Evolutionary conservation across 2,113 vertebrate genomes (phyloP), one percentile per base, ranked within the genome.

Genomic region (Oreochromis tanganicae): DNA sequence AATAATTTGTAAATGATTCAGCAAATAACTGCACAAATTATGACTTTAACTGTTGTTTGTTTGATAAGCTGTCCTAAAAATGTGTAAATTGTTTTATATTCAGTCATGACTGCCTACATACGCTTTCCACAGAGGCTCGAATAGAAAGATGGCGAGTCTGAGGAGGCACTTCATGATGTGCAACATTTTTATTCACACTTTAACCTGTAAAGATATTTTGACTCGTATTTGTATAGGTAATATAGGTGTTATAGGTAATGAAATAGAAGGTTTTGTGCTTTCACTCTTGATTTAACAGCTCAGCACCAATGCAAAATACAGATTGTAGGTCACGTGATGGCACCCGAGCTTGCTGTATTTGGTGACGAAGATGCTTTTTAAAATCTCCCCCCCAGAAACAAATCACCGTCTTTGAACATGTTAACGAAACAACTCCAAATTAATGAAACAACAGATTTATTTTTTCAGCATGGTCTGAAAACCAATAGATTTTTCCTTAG

Each of bases 331-430:
- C 43, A 32, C 4, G 2, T n/a, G 43, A 48, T 32, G 9, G 6
- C 71, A 50, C 24, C 1, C 1, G 24, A 50, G 43, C 14, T 1
- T 12, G 71, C 71, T 78, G 3, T 14, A 75, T 48, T 4, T 73
- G 24, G 24, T 48, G 24, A 75, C 16, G 4, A 75, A 29, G 43
- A 75, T 48, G 41, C 34, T 24, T 41, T 13, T 68, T 41, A 4
- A 68, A 68, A 41, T 14, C 0, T 9, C 11, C 63, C 36, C n/a
- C 36, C 12, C 7, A 1, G 1, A 68, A 68, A 11, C 0, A 27
- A 29, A 75, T 32, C 54, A 24, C 5, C 1, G 71, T 9, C 24
- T 7, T 0, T 7, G 24, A 29, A 19, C 41, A 19, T 0, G 71
- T 29, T 68, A 21, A 13, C 6, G 0, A 50, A 48, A 19, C 6